Conservation (phyloP, 1,140 invertebrate genomes). For the Hylyphantes graminicola region DNA sequence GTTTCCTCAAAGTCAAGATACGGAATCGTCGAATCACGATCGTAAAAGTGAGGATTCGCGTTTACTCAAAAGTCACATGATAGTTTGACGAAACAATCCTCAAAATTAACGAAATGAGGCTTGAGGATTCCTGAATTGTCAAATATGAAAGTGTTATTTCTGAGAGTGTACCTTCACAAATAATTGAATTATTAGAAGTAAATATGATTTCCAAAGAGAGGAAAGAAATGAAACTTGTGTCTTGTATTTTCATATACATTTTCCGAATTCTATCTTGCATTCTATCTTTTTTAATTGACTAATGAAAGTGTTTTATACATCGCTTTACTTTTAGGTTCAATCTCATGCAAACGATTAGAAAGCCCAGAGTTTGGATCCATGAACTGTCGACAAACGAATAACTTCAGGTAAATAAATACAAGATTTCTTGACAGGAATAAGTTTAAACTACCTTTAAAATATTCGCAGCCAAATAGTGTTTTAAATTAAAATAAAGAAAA, state of each 20-base stretch:
- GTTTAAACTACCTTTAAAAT: too few species aligned
- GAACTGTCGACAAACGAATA: not conserved
- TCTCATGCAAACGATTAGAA: not conserved
- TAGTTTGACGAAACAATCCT: too few species aligned
- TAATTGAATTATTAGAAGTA: not conserved
- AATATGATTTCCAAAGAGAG: not conserved
- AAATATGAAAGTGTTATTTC: too few species aligned
- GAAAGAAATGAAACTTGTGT: not conserved
- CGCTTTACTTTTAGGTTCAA: not conserved
- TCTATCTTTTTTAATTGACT: not conserved
- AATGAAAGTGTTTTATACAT: not conserved
- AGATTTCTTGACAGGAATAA: too few species aligned
- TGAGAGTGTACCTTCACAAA: too few species aligned
- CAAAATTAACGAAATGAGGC: too few species aligned
- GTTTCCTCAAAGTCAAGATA: too few species aligned
- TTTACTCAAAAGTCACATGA: too few species aligned
- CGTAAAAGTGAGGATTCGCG: too few species aligned
- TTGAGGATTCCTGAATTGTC: too few species aligned
- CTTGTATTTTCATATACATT: not conserved
- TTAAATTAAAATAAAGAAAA: not conserved
- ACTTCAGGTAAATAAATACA: slow-evolving; percentile 7
- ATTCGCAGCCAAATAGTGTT: not conserved
- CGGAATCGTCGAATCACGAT: too few species aligned
- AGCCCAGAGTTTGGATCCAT: not conserved
- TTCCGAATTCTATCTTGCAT: not conserved